phyloP scores from a whole-genome alignment of 2,113 vertebrate genomes.

The Proteles cristata region DNA sequence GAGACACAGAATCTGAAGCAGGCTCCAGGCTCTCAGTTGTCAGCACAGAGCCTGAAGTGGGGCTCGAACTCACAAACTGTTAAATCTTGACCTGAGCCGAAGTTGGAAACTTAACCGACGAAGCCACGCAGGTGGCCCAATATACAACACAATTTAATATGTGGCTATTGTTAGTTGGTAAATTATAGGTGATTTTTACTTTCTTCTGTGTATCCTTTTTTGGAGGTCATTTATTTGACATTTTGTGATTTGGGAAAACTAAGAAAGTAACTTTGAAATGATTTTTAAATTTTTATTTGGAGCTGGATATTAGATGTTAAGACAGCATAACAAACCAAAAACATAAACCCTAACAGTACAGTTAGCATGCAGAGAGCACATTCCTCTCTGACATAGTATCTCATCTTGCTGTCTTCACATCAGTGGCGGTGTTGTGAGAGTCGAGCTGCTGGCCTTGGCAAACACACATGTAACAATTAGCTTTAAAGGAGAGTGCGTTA shows the following conservation, averaged over 20 bases:
- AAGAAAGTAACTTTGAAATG: not conserved
- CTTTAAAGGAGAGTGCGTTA: constrained; percentile 18
- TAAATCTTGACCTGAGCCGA: no score
- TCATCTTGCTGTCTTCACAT: not conserved
- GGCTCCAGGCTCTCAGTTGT: no score
- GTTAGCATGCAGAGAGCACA: not conserved
- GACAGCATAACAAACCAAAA: not conserved
- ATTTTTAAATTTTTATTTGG: constrained; percentile 7
- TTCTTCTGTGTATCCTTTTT: not conserved
- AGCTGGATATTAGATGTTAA: not conserved
- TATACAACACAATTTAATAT: not conserved
- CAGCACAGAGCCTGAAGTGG: no score
- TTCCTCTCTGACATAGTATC: not conserved
- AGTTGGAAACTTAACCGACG: no score
- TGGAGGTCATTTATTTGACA: not conserved
- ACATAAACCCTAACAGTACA: not conserved
- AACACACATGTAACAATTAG: not conserved
- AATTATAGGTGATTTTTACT: not conserved
- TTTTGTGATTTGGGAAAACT: not conserved
- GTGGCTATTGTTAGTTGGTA: not conserved
- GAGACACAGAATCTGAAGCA: no score
- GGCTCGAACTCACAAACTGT: no score
- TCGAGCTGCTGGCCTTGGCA: not conserved
- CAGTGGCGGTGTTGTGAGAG: not conserved
- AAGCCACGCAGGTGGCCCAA: no score